These are phyloP conservation scores for Lophotriccus pileatus DNA, from an alignment of 2,797 vertebrate genomes.

Conservation along the genomic window DNA sequence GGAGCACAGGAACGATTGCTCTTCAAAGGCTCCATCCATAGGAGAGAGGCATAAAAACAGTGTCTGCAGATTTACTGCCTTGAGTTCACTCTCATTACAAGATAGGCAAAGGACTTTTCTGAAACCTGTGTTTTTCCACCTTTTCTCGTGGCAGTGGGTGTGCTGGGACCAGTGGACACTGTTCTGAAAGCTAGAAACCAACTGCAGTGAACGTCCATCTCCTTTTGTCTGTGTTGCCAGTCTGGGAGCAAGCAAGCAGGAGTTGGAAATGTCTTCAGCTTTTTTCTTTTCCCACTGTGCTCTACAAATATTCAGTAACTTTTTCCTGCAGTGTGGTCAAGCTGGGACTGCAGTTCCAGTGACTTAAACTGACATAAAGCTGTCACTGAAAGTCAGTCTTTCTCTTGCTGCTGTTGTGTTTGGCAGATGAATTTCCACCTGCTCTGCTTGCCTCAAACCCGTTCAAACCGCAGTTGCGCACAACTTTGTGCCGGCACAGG, in stretches of 20 bases:
- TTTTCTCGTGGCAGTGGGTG: neutral
- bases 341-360: neutral
- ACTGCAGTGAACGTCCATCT: neutral
- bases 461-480: neutral
- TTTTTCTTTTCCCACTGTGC: neutral
- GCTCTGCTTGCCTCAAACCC: conserved; percentile 8
- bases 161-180: neutral
- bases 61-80: neutral
- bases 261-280: neutral
- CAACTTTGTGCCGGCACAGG: neutral
- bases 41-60: neutral
- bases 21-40: neutral
- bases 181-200: neutral
- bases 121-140: neutral
- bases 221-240: neutral
- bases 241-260: neutral
- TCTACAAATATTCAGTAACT: neutral
- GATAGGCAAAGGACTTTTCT: neutral
- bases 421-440: conserved; percentile 24
- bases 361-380: conserved; percentile 23
- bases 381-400: conserved; percentile 8
- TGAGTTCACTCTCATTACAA: neutral
- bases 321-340: conserved; percentile 1
- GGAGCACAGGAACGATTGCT: neutral
- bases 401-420: neutral